A percentile compares a stretch with the other conserved stretches of the same genome.
Evolutionary conservation across 2,888 invertebrate genomes (phyloP).

Genomic region (Polymixis flavicincta): DNA sequence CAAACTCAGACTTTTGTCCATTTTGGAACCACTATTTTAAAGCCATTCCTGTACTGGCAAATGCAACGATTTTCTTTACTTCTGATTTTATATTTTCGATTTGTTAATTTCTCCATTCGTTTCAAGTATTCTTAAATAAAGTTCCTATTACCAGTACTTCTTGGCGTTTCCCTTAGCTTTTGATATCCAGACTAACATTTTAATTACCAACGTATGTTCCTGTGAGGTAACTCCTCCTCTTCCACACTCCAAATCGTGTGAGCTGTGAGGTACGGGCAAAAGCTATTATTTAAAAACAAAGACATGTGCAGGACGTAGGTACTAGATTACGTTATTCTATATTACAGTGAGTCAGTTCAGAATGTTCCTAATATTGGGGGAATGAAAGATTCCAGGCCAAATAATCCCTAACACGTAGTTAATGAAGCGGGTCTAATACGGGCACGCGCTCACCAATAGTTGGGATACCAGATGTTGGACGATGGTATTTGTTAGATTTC

Average conservation of each 20-base stretch:
- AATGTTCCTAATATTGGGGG: constrained; percentile 19
- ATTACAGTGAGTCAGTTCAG: neutral
- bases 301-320: too few relatives aligned
- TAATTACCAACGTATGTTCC: too few relatives aligned
- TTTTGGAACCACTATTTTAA: neutral
- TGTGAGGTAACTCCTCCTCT: too few relatives aligned
- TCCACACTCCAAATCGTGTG: too few relatives aligned
- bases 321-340: neutral
- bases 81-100: neutral
- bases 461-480: constrained; percentile 21
- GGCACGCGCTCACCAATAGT: constrained; percentile 31
- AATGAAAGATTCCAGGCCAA: constrained; percentile 22
- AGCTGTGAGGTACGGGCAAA: too few relatives aligned
- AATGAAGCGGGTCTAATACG: constrained; percentile 17
- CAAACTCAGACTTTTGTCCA: neutral
- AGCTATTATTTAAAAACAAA: too few relatives aligned
- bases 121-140: neutral
- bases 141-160: neutral
- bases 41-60: neutral
- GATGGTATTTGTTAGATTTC: constrained; percentile 27
- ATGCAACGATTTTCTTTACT: neutral
- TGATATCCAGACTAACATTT: neutral
- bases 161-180: neutral
- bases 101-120: neutral
- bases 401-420: constrained; percentile 44